phyloP scores from a whole-genome alignment of 2,888 invertebrate species.

The Leptinotarsa tumamoca region DNA sequence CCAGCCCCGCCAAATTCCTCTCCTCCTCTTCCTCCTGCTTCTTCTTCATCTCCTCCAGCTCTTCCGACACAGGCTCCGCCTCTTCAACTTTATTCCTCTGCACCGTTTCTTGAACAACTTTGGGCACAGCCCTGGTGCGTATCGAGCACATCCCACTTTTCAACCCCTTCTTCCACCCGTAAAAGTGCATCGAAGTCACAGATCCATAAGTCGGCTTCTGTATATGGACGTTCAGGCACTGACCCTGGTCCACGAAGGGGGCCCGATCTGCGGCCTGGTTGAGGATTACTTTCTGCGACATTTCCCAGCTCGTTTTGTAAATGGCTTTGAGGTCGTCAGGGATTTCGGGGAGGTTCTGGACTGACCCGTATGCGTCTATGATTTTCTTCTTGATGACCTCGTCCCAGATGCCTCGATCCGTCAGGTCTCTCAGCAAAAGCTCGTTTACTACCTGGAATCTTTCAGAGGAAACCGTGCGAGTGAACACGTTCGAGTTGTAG shows the following conservation, averaged over 20 bases:
- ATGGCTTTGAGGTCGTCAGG: constrained; percentile 87
- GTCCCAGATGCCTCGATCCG: constrained; percentile 91
- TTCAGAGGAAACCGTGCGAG: constrained; percentile 92
- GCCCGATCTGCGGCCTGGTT: constrained; percentile 98
- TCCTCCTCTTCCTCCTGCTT: constrained; percentile 60
- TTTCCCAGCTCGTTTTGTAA: constrained; percentile 98
- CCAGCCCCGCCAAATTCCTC: constrained; percentile 79
- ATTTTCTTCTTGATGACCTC: constrained; percentile 96
- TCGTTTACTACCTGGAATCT: constrained; percentile 95
- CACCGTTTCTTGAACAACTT: constrained; percentile 97
- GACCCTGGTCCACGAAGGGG: constrained; percentile 98
- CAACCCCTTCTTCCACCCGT: constrained; percentile 95
- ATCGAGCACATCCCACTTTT: constrained; percentile 99
- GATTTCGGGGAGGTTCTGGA: constrained; percentile 88
- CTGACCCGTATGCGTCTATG: constrained; percentile 91
- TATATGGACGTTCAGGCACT: constrained; percentile 97
- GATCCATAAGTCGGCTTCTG: constrained; percentile 94
- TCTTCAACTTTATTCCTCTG: constrained; percentile 79
- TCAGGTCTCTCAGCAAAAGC: constrained; percentile 92
- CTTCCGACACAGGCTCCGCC: neutral
- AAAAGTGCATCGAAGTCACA: constrained; percentile 97
- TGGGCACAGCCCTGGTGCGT: constrained; percentile 94
- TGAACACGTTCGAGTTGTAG: constrained; percentile 97
- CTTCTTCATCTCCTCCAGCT: constrained; percentile 37
- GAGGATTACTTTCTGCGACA: constrained; percentile 90